Evolutionary conservation across 2,797 vertebrate genomes (phyloP).

Genomic region (Columba guinea): DNA sequence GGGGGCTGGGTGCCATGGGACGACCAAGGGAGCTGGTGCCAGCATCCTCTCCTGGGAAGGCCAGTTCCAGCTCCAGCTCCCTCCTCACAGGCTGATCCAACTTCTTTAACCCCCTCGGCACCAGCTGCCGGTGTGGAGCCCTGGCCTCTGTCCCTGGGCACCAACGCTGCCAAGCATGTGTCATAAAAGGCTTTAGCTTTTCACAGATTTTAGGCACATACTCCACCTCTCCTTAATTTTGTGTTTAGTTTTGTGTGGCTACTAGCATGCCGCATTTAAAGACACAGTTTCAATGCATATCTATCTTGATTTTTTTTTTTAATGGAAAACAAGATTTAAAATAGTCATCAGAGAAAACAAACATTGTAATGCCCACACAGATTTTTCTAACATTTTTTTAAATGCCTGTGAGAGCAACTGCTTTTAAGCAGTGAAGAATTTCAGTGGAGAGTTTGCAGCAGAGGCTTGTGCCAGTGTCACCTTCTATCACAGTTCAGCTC

Average conservation of each 20-base stretch:
- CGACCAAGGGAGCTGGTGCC: not conserved
- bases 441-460: not conserved
- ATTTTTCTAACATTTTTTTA: not conserved
- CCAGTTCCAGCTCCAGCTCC: not conserved
- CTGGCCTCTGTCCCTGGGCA: not conserved
- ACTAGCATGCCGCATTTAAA: not conserved
- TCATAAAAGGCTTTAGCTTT: not conserved
- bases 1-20: not conserved
- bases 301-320: not conserved
- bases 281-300: not conserved
- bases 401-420: not conserved
- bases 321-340: conserved; percentile 17
- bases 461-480: not conserved
- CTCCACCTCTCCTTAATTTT: not conserved
- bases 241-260: not conserved
- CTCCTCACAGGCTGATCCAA: not conserved
- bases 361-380: not conserved
- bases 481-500: not conserved
- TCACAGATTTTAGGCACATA: not conserved
- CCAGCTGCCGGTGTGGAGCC: not conserved
- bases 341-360: conserved; percentile 31
- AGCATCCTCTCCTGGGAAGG: not conserved
- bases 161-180: not conserved
- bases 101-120: conserved; percentile 13
- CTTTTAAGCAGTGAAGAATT: not conserved